phyloP scores from a whole-genome alignment of 2,888 invertebrate genomes.

The Patella pellucida region DNA sequence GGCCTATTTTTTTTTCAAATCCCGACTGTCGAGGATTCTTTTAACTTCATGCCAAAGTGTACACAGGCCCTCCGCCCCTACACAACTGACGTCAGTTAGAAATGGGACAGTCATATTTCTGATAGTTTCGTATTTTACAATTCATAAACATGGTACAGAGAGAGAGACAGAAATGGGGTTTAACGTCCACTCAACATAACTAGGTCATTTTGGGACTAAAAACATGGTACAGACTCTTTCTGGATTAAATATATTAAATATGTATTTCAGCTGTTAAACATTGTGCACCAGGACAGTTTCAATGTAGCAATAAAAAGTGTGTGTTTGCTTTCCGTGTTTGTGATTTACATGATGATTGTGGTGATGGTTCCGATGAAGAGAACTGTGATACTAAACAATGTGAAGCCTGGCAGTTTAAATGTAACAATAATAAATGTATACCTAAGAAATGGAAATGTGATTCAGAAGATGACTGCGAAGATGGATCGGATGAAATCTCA shows the following conservation, averaged over 20 bases:
- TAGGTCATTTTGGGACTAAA: no score
- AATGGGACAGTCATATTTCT: neutral
- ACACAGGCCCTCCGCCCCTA: no score
- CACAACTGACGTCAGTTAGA: no score
- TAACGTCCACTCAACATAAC: no score
- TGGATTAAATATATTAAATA: neutral
- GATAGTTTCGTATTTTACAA: neutral
- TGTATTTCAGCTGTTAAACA: constrained; percentile 54
- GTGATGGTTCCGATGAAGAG: constrained; percentile 75
- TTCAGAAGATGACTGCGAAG: constrained; percentile 64
- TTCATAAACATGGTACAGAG: neutral
- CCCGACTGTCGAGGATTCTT: no score
- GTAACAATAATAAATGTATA: constrained; percentile 82
- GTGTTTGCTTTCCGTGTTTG: constrained; percentile 75
- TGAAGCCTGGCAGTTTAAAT: constrained; percentile 84
- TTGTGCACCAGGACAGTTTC: constrained; percentile 70
- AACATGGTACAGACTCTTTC: neutral
- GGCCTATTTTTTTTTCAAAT: no score
- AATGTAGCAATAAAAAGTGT: constrained; percentile 67
- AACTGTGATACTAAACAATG: constrained; percentile 58
- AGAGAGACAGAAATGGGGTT: no score
- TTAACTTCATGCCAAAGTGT: no score
- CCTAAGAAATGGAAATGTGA: constrained; percentile 65
- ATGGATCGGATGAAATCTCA: constrained; percentile 60
- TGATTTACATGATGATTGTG: constrained; percentile 97